A percentile compares a stretch with the other conserved stretches of the same genome.
Conservation (phyloP, 2,797 vertebrate species). For the Neomorphus geoffroyi region DNA sequence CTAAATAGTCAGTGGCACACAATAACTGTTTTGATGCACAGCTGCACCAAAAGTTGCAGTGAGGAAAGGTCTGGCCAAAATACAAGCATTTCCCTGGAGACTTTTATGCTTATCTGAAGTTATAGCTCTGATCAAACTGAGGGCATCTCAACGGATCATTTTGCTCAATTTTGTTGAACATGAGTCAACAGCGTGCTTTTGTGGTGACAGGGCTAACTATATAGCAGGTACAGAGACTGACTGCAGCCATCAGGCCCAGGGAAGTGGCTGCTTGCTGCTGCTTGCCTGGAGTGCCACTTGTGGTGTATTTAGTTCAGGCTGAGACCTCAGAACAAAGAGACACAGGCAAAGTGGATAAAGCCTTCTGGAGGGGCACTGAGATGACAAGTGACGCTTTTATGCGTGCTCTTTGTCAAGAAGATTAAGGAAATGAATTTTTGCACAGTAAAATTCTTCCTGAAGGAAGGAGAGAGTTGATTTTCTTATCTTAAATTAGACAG, state of each 20-base stretch:
- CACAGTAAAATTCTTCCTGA: background rate
- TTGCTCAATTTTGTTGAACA: accelerated
- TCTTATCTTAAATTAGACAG: background rate
- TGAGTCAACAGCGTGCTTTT: background rate
- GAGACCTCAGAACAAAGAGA: background rate
- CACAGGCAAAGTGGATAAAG: background rate
- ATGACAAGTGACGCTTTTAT: background rate
- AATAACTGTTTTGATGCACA: background rate
- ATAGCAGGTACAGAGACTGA: background rate
- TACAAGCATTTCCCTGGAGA: background rate
- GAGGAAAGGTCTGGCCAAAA: background rate
- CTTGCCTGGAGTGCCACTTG: background rate
- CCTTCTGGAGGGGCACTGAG: background rate
- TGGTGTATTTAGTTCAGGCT: background rate
- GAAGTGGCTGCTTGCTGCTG: background rate
- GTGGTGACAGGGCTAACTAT: accelerated
- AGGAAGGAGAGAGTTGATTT: background rate
- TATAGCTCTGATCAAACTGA: background rate
- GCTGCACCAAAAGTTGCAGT: background rate
- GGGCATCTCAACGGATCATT: background rate
- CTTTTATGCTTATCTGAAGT: background rate
- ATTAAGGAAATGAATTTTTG: background rate
- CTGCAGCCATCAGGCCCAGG: accelerated
- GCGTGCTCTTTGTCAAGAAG: background rate
- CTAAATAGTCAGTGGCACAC: background rate